Evolutionary conservation across 2,888 invertebrate genomes (phyloP), one percentile per base, ranked within the genome.

Genomic region (Shargacucullia verbasci): DNA sequence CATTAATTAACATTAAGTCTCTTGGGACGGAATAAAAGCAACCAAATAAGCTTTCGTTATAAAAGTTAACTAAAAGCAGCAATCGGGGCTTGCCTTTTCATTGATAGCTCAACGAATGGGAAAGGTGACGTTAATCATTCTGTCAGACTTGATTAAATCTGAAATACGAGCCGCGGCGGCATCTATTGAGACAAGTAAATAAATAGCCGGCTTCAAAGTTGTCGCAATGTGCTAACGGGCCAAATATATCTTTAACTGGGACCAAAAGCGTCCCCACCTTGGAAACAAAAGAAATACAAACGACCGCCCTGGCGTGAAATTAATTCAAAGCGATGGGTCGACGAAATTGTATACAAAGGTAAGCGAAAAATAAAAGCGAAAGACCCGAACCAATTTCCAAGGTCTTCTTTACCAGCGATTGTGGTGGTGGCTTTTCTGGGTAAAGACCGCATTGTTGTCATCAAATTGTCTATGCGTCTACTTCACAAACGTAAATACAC

Each of bases 71-170:
- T 83, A 83, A 84, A 81, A 79, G 61, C 58, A 50, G 67, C 74
- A 83, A 84, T 81, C 79, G 78, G 70, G 74, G 77, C 62, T 75
- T 71, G 78, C 20, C 20, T 78, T 80, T 80, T 82, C 82, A 85
- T 87, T 86, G 84, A 87, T 85, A 82, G 81, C 78, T 74, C 75
- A 76, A 79, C 81, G 77, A 86, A 83, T 83, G 76, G 82, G 83
- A 85, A 88, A 87, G 88, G 87, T 86, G 81, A 77, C 85, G 90
- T 91, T 88, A 90, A 89, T 91, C 88, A 88, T 83, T 73, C 87
- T 86, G 88, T 86, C 89, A 87, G 83, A 83, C 84, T 89, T 90
- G 90, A 91, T 90, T 91, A 88, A 88, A 91, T 90, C 90, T 90
- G 85, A 88, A 90, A 90, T 89, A 88, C 86, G 89, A 87, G 82